Evolutionary conservation across 1,140 invertebrate genomes (phyloP).

Genomic region (Drosophila athabasca): DNA sequence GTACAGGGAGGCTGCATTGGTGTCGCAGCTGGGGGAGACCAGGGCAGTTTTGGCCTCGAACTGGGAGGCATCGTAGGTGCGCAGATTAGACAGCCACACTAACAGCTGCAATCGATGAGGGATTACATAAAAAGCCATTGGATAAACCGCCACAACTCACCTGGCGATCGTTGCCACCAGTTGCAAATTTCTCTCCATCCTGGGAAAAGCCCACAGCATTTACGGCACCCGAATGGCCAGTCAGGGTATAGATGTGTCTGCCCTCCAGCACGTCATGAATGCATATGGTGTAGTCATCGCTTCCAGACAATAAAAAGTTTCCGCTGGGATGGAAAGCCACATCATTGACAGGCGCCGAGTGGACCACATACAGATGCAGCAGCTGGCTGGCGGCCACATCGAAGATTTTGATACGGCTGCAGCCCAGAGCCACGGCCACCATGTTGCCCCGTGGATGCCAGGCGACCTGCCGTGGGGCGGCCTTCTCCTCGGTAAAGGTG

Average conservation of each 20-base stretch:
- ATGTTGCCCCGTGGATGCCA: conserved; percentile 92
- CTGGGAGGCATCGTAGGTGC: conserved; percentile 74
- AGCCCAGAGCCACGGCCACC: conserved; percentile 90
- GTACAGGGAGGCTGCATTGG: conserved; percentile 27
- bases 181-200: conserved; percentile 91
- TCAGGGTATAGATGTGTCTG: conserved; percentile 92
- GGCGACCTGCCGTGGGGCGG: conserved; percentile 86
- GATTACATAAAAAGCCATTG: background rate
- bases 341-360: conserved; percentile 88
- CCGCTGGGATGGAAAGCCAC: conserved; percentile 90
- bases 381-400: conserved; percentile 91
- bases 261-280: conserved; percentile 94
- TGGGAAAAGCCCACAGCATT: conserved; percentile 91
- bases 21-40: conserved; percentile 47
- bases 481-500: conserved; percentile 89
- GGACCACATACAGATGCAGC: conserved; percentile 92
- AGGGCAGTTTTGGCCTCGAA: conserved; percentile 60
- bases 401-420: conserved; percentile 92
- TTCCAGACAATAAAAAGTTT: conserved; percentile 88
- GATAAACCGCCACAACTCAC: conserved; percentile 52
- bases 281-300: conserved; percentile 89
- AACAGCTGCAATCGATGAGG: conserved; percentile 70
- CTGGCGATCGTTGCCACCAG: conserved; percentile 91
- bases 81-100: conserved; percentile 85
- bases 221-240: conserved; percentile 89